Percentiles rank a stretch among this genome's conserved stretches.
Conservation (phyloP, 92 coral and sea anemone species). For the Porites rus region DNA sequence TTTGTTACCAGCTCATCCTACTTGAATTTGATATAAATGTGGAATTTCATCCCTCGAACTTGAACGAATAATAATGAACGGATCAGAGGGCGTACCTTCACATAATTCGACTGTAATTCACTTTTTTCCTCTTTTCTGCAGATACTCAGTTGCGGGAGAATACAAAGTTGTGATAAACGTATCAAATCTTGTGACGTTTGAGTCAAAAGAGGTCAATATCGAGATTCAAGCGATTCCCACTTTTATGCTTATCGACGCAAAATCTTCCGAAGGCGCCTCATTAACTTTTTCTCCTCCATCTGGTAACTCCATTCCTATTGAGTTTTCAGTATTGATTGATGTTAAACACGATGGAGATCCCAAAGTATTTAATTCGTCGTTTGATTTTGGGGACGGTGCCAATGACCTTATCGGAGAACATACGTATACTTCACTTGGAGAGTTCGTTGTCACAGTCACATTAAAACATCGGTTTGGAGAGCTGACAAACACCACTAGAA, state of each 20-base stretch:
- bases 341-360: constrained; percentile 14
- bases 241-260: constrained; percentile 10
- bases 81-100: no score
- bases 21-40: no score
- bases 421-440: constrained; percentile 12
- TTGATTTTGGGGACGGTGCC: constrained; percentile 22
- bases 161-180: constrained; percentile 15
- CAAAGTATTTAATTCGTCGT: background rate
- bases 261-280: constrained; percentile 8
- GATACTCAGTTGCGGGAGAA: constrained; percentile 27
- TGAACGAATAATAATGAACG: no score
- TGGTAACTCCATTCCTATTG: constrained; percentile 8
- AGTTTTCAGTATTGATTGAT: background rate
- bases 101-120: no score
- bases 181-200: constrained; percentile 36
- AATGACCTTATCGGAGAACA: constrained; percentile 1
- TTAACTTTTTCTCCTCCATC: background rate
- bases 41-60: no score
- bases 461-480: background rate
- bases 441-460: background rate
- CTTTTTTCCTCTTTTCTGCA: constrained; percentile 1
- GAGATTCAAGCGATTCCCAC: constrained; percentile 32
- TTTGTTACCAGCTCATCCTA: no score
- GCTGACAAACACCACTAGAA: constrained; percentile 14
- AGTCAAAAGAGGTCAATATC: constrained; percentile 18